Conservation (phyloP, 2,888 invertebrate genomes). For the Caenorhabditis doughertyi region DNA sequence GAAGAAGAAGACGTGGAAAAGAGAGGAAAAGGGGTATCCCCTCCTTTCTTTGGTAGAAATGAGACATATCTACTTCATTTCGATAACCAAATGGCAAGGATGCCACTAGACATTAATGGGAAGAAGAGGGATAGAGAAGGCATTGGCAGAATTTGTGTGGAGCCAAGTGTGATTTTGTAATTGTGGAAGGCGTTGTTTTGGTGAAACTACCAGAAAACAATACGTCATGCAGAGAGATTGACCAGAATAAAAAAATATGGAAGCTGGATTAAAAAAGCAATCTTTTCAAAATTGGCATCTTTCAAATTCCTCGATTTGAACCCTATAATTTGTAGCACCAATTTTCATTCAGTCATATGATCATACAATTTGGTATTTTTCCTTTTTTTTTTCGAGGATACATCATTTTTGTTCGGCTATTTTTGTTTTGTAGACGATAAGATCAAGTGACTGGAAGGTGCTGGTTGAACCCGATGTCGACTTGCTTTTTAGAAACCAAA, state of each 20-base stretch:
- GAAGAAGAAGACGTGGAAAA: constrained; percentile 23
- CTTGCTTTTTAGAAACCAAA: too few species aligned
- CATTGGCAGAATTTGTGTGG: constrained; percentile 7
- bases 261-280: too few species aligned
- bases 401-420: too few species aligned
- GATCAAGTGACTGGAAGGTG: too few species aligned
- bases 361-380: too few species aligned
- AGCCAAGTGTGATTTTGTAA: constrained; percentile 10
- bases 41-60: constrained; percentile 20
- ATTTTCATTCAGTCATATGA: too few species aligned
- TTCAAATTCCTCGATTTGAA: too few species aligned
- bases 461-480: too few species aligned
- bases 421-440: too few species aligned
- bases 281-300: not conserved
- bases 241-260: not conserved
- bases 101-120: constrained; percentile 30
- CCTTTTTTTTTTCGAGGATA: too few species aligned
- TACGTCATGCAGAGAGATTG: constrained; percentile 12
- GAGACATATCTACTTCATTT: constrained; percentile 46
- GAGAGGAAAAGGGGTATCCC: constrained; percentile 19
- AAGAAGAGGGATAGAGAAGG: not conserved
- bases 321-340: too few species aligned
- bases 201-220: constrained; percentile 6
- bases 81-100: constrained; percentile 46
- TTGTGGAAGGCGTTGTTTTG: constrained; percentile 1